Evolutionary conservation across 2,797 vertebrate species (phyloP), one percentile per base, ranked within the genome.

Genomic region (Melanotaenia trifasciata): DNA sequence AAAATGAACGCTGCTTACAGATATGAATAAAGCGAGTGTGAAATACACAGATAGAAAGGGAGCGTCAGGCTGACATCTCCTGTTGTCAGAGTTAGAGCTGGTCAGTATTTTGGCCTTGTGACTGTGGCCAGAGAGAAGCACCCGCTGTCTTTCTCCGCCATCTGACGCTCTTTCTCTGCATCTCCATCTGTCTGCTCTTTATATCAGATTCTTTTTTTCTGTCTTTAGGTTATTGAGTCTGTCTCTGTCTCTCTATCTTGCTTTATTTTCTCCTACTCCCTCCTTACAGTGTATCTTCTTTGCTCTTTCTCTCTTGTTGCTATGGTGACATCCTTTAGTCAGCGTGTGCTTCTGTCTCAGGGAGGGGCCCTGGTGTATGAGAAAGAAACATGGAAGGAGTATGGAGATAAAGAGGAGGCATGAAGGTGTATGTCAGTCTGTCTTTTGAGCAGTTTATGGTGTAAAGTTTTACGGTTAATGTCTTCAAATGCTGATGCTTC

Each of bases 261-360:
- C 81, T 89, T 74, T 89, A 69, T 84, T 82, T 77, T 80, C 84
- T 85, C 72, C 76, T 81, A 83, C 82, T 86, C 82, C 74, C 70
- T 82, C 76, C 73, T 70, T 78, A 68, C 84, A 73, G 81, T 81
- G 78, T 64, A 68, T 84, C 77, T 81, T 85, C 85, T 82, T 81
- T 77, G 61, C 79, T 84, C 84, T 84, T 84, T 81, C 88, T 86
- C 85, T 90, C 89, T 76, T 92, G 95, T 95, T 95, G 93, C 93
- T 88, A 94, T 94, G 94, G 94, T 64, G 91, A 95, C 92, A 80
- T 86, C 81, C 85, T 77, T 86, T 88, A 87, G 86, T 89, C 87
- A 70, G 88, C 56, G 75, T 75, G 84, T 81, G 84, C 73, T 83
- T 90, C 72, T 79, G 85, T 88, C 72, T 89, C 61, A 75, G 89